phyloP scores from a whole-genome alignment of 2,113 vertebrate species.

The Mirounga angustirostris region DNA sequence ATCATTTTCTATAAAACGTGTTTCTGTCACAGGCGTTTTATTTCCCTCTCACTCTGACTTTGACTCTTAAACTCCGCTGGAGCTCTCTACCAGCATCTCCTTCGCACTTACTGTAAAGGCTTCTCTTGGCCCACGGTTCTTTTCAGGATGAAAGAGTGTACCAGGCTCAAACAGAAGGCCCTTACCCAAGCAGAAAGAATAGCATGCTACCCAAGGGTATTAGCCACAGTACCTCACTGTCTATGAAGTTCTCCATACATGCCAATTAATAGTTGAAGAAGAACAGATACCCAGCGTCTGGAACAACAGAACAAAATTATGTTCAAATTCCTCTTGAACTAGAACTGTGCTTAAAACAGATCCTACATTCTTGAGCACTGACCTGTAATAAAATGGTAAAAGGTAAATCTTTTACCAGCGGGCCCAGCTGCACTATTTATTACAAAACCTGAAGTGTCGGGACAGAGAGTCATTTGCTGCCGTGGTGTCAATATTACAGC shows the following conservation, averaged over 20 bases:
- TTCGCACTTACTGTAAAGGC: not conserved
- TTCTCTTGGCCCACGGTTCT: not conserved
- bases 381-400: slow-evolving; percentile 44
- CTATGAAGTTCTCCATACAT: not conserved
- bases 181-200: not conserved
- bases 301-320: slow-evolving; percentile 51
- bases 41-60: not conserved
- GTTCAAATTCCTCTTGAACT: slow-evolving; percentile 56
- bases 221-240: not conserved
- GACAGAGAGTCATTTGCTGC: not conserved
- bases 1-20: not conserved
- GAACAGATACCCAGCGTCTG: not conserved
- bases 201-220: rapidly evolving
- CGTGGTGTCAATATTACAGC: not conserved
- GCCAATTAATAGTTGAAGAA: not conserved
- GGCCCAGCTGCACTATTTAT: slow-evolving; percentile 16
- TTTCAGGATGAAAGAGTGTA: not conserved
- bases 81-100: not conserved
- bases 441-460: not conserved
- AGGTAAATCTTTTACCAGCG: slow-evolving; percentile 28
- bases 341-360: slow-evolving; percentile 55
- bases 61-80: not conserved
- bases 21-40: not conserved
- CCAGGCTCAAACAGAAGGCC: not conserved
- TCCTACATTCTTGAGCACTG: slow-evolving; percentile 47